Percentiles rank a stretch among this genome's conserved stretches.
Evolutionary conservation across 2,797 vertebrate genomes (phyloP).

Genomic region (Mus spretus): DNA sequence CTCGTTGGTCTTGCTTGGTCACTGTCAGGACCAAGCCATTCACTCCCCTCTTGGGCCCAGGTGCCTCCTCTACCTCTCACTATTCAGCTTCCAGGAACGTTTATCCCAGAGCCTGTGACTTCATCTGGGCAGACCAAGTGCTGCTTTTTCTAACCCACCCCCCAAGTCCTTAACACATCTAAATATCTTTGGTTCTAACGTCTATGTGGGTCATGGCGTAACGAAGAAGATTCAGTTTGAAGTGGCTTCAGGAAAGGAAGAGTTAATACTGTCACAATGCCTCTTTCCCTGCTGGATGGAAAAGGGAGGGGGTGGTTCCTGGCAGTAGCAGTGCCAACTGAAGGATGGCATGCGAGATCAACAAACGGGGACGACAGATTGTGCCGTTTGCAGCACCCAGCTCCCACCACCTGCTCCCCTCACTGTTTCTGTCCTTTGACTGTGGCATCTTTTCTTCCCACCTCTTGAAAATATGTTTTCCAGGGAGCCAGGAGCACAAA

Average conservation of each 20-base stretch:
- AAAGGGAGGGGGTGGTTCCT: conserved; percentile 72
- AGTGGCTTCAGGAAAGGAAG: conserved; percentile 15
- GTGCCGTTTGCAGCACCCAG: neutral
- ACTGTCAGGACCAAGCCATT: neutral
- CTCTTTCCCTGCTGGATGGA: conserved; percentile 51
- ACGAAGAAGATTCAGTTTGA: neutral
- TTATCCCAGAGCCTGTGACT: neutral
- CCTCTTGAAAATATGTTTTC: conserved; percentile 23
- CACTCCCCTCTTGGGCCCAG: neutral
- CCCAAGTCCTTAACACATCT: neutral
- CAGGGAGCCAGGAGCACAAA: neutral
- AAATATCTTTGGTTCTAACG: neutral
- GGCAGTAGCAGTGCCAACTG: conserved; percentile 72
- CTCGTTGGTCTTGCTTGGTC: neutral
- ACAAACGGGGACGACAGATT: conserved; percentile 72
- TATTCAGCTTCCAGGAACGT: neutral
- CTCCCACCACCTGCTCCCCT: conserved; percentile 45
- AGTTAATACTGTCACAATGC: conserved; percentile 6
- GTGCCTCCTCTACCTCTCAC: neutral
- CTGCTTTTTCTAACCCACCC: conserved; percentile 16
- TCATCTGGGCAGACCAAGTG: neutral
- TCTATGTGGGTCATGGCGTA: neutral
- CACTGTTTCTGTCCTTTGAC: conserved; percentile 23
- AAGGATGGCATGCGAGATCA: conserved; percentile 73
- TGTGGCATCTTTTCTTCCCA: neutral